Conservation (phyloP, 2,113 vertebrate genomes). For the Pristiophorus japonicus region DNA sequence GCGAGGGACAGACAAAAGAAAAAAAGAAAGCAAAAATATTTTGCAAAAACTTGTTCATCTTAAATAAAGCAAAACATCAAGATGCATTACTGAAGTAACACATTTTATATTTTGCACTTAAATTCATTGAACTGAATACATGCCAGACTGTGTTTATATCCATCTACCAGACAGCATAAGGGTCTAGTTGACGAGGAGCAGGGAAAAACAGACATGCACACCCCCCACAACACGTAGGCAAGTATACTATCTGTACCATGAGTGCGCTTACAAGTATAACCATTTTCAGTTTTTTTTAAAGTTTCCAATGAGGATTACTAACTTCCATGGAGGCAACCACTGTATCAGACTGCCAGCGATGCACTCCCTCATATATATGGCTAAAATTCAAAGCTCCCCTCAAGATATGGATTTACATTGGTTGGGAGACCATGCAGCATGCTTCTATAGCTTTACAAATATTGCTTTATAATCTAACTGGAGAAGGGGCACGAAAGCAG, state of each 20-base stretch:
- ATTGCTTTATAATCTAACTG: not conserved
- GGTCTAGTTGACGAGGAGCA: not conserved
- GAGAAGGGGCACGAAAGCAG: not conserved
- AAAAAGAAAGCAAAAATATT: conserved; percentile 18
- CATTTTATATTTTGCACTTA: conserved; percentile 9
- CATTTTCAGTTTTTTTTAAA: not conserved
- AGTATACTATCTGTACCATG: not conserved
- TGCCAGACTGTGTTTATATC: not conserved
- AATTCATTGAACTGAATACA: not conserved
- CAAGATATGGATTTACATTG: not conserved
- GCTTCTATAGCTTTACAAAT: not conserved
- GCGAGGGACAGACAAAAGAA: not conserved
- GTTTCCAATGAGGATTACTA: not conserved
- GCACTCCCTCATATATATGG: not conserved
- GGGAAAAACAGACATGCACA: not conserved
- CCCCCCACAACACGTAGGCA: not conserved
- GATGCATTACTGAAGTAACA: conserved; percentile 27
- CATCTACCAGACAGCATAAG: not conserved
- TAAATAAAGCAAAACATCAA: conserved; percentile 27
- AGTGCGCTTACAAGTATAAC: not conserved
- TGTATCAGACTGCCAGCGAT: not conserved
- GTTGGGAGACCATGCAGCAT: not conserved
- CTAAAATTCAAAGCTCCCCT: not conserved
- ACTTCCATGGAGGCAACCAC: not conserved
- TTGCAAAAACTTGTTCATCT: not conserved